Percentiles rank a stretch among this genome's conserved stretches.
These are phyloP conservation scores for Catotricha subobsoleta DNA, from an alignment of 2,888 invertebrate species.

Conservation along the genomic window DNA sequence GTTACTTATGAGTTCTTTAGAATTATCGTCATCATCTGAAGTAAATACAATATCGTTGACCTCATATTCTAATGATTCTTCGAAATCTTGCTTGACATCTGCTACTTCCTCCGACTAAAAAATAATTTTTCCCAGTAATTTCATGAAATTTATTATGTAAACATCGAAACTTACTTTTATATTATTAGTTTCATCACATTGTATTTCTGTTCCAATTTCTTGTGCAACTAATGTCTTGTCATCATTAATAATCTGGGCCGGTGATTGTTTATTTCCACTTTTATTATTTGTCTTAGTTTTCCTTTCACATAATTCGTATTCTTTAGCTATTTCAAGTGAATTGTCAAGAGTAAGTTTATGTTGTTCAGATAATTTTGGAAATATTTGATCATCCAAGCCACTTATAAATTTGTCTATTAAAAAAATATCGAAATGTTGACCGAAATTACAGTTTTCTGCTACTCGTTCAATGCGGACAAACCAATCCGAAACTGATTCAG, in stretches of 20 bases:
- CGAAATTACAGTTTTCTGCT: not conserved
- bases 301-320: not conserved
- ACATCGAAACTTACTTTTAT: too few relatives aligned
- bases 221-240: not conserved
- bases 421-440: not conserved
- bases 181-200: too few relatives aligned
- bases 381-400: not conserved
- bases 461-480: not conserved
- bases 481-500: not conserved
- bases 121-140: too few relatives aligned
- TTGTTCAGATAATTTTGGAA: not conserved
- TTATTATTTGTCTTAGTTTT: not conserved
- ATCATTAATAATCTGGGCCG: not conserved
- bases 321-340: not conserved
- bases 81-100: too few relatives aligned
- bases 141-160: too few relatives aligned
- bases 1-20: too few relatives aligned
- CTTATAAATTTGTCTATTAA: conserved; percentile 1
- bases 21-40: too few relatives aligned
- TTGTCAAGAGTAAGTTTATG: not conserved
- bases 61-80: too few relatives aligned
- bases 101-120: too few relatives aligned
- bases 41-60: too few relatives aligned
- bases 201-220: too few relatives aligned
- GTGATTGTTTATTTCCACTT: not conserved